Evolutionary conservation across 1,140 invertebrate species (phyloP).

Genomic region (Armadillidium nasatum): DNA sequence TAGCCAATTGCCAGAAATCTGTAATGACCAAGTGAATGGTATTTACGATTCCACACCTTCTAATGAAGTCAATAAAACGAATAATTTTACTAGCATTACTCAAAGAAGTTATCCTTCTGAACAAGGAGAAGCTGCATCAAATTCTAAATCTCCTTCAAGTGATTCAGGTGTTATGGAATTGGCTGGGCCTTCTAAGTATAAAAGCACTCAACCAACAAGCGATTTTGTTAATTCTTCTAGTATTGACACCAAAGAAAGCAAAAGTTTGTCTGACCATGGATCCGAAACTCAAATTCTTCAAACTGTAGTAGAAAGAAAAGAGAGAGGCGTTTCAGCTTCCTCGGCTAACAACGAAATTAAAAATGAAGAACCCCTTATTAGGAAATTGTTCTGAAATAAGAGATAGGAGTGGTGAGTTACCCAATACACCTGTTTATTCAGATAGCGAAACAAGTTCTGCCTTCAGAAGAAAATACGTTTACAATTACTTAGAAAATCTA

Average conservation of each 20-base stretch:
- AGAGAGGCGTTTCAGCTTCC: not conserved
- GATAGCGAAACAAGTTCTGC: not conserved
- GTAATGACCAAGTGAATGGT: no score
- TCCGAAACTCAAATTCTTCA: not conserved
- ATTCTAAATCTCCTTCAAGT: not conserved
- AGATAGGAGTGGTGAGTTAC: not conserved
- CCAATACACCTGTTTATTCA: not conserved
- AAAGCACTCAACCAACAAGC: not conserved
- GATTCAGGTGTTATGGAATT: constrained; percentile 1
- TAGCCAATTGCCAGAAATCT: no score
- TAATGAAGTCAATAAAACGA: no score
- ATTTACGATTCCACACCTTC: no score
- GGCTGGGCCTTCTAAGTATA: not conserved
- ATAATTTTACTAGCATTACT: not conserved
- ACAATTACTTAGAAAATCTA: not conserved
- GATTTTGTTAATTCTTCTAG: not conserved
- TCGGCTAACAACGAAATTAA: not conserved
- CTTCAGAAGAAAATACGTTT: not conserved
- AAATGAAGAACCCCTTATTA: not conserved
- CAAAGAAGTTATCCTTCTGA: not conserved
- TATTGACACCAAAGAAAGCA: not conserved
- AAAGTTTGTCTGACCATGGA: not conserved
- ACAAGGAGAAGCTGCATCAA: not conserved
- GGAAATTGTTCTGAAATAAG: not conserved
- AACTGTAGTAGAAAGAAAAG: not conserved